phyloP scores from a whole-genome alignment of 2,797 vertebrate species.

The Chelon labrosus region DNA sequence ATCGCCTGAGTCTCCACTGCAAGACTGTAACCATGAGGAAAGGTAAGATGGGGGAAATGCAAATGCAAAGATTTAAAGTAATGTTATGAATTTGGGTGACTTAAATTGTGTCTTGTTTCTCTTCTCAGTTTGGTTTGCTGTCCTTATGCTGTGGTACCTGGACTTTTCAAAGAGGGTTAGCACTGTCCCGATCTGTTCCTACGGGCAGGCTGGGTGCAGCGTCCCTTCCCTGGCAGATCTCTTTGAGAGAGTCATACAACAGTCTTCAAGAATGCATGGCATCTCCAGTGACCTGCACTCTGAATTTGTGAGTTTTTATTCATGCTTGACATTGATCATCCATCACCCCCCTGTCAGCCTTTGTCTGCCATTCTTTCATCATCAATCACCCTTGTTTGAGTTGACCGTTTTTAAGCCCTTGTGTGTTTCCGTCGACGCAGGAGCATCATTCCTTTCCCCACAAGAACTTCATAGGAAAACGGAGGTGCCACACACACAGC shows the following conservation, averaged over 20 bases:
- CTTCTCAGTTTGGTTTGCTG: slow-evolving; percentile 41
- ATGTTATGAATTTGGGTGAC: not conserved
- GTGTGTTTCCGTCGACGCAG: slow-evolving; percentile 47
- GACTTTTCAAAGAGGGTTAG: slow-evolving; percentile 15
- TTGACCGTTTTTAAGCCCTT: not conserved
- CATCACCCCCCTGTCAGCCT: slow-evolving; percentile 41
- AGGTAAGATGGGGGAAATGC: slow-evolving; percentile 32
- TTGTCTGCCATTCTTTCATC: slow-evolving; percentile 33
- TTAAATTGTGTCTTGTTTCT: not conserved
- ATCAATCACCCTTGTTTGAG: slow-evolving; percentile 32
- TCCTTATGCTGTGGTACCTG: slow-evolving; percentile 58
- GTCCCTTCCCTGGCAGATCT: slow-evolving; percentile 69
- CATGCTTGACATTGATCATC: slow-evolving; percentile 40
- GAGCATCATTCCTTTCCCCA: slow-evolving; percentile 71
- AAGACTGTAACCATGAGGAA: slow-evolving; percentile 50
- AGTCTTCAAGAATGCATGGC: slow-evolving; percentile 78
- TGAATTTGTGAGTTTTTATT: slow-evolving; percentile 67
- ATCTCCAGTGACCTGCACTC: slow-evolving; percentile 79
- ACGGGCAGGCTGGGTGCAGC: slow-evolving; percentile 49
- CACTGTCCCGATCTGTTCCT: slow-evolving; percentile 46
- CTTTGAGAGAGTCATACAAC: slow-evolving; percentile 79
- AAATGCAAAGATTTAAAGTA: not conserved
- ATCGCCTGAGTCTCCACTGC: slow-evolving; percentile 3
- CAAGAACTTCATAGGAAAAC: slow-evolving; percentile 68
- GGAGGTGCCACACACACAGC: slow-evolving; percentile 78